Evolutionary conservation across 2,888 invertebrate species (phyloP), one percentile per base, ranked within the genome.

Genomic region (Eremobia ochroleuca): DNA sequence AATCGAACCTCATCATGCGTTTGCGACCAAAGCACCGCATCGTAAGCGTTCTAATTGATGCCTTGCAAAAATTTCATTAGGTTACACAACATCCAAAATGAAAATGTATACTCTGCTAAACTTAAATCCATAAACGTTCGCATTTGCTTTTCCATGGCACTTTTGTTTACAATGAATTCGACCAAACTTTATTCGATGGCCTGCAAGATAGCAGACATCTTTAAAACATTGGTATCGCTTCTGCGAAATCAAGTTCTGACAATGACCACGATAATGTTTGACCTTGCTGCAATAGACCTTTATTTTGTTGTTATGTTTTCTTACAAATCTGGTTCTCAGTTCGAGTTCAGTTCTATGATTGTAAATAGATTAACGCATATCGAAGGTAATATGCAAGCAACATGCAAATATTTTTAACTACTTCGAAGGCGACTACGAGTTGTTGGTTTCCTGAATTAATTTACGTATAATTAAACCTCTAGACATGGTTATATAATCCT

Each of bases 271-370:
- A 43, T 4, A 9, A 43, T 65, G 18, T 49, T 21, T 40, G 46
- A 65, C 82, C 83, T 82, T 68, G 55, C 55, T 61, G 52, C 62
- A 82, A 72, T 52, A 62, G 46, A 55, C 28, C 59, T 55, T 67
- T 70, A 40, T 68, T 73, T 66, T 69, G 5, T 43, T 0, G 25
- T 78, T 9, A 28, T 66, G 28, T 55, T 64, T 46, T 62, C 55
- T 37, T 67, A n/a, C 18, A 70, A 70, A 31, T 69, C 69, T 70
- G 37, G 76, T 76, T 76, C n/a, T 46, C 8, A 25, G 28, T 52
- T 49, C 52, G 40, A 5, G n/a, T 73, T 61, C 28, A 61, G 18
- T 34, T 58, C 46, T 34, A 58, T 46, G 21, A 69, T 49, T 79
- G 49, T 61, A 70, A 74, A 67, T 40, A 40, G 18, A 52, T 37